phyloP scores from a whole-genome alignment of 2,797 vertebrate genomes.

The Xenentodon cancila region DNA sequence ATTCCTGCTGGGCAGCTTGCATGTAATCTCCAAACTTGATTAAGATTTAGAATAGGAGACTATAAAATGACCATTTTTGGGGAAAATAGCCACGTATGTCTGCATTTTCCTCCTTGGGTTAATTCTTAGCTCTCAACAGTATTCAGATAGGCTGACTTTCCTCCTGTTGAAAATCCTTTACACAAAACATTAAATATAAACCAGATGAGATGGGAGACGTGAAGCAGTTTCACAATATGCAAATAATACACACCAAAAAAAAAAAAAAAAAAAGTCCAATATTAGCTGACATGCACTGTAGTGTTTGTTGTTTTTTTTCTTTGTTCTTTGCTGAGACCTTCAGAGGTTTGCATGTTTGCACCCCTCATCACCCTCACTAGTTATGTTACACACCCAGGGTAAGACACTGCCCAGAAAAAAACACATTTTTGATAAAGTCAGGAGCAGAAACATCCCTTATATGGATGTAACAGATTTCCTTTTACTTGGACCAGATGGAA shows the following conservation, averaged over 20 bases:
- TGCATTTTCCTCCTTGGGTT: not conserved
- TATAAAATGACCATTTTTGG: constrained; percentile 21
- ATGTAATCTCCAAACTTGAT: constrained; percentile 6
- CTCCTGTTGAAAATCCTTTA: constrained; percentile 3
- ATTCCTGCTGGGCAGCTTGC: constrained; percentile 4
- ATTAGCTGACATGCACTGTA: not conserved
- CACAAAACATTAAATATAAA: constrained; percentile 5
- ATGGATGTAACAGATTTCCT: constrained; percentile 49
- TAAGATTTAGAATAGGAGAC: not conserved
- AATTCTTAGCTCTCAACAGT: not conserved
- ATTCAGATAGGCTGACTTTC: not conserved
- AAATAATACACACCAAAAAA: constrained; percentile 3
- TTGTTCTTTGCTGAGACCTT: not conserved
- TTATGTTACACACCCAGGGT: constrained; percentile 27
- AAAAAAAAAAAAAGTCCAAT: not conserved
- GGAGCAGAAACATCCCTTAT: constrained; percentile 66
- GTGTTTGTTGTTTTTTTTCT: not conserved
- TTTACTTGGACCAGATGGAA: constrained; percentile 68
- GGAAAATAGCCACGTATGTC: not conserved
- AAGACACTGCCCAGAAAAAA: constrained; percentile 31
- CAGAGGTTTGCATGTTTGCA: constrained; percentile 3
- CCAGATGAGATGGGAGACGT: constrained; percentile 8
- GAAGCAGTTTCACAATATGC: constrained; percentile 2
- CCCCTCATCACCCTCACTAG: constrained; percentile 32
- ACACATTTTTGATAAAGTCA: constrained; percentile 35